Conservation (phyloP, 2,797 vertebrate species). For the Chloroceryle inda region DNA sequence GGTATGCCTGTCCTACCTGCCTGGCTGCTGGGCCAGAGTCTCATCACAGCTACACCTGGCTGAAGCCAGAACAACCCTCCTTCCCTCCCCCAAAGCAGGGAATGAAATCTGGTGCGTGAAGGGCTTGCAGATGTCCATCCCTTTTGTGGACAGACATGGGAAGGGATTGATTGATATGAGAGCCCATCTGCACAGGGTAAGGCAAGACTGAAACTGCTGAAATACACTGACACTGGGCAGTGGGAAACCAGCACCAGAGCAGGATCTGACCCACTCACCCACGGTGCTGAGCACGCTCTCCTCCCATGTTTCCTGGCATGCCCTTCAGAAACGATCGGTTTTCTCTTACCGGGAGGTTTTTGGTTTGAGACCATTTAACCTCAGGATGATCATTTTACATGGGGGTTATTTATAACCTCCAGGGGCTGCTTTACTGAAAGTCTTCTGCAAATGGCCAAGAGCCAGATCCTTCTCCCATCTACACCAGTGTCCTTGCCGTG, state of each 20-base stretch:
- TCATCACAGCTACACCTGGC: not conserved
- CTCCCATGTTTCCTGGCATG: not conserved
- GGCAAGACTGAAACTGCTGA: not conserved
- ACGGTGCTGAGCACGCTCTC: not conserved
- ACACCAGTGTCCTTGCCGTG: not conserved
- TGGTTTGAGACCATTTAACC: slow-evolving; percentile 65
- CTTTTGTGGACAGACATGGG: accelerated
- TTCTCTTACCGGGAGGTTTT: slow-evolving; percentile 40
- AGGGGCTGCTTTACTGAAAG: slow-evolving; percentile 47
- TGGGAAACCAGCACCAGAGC: not conserved
- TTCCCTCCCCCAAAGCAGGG: not conserved
- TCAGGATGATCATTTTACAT: slow-evolving; percentile 44
- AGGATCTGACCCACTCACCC: not conserved
- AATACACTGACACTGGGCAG: not conserved
- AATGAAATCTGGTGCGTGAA: not conserved
- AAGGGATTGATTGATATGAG: not conserved
- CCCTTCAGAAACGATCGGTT: slow-evolving; percentile 25
- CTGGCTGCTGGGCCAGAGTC: not conserved
- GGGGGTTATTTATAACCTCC: slow-evolving; percentile 66
- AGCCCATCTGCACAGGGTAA: not conserved
- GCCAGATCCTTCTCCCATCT: slow-evolving; percentile 1
- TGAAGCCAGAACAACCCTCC: not conserved
- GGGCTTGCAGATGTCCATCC: not conserved
- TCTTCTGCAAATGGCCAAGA: not conserved
- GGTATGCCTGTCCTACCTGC: not conserved